Evolutionary conservation across 2,888 invertebrate genomes (phyloP), one percentile per base, ranked within the genome.

Genomic region (Pachymerium ferrugineum): DNA sequence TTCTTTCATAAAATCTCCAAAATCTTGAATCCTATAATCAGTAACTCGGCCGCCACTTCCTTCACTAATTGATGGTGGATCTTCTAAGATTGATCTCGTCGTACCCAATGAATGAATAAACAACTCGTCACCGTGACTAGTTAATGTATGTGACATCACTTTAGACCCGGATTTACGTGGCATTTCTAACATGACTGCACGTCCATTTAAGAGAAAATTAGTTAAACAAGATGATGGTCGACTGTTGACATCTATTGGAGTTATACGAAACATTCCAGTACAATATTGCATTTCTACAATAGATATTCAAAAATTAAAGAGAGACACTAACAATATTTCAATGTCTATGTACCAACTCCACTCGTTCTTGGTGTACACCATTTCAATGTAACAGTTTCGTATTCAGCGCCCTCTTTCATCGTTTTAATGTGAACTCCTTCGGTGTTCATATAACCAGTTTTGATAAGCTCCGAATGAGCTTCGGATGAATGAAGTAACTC

Each of bases 181-280:
- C 79, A 84, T 83, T 77, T 84, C 84, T 75, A 84, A 76, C 84
- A 84, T 84, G 3, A 85, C 84, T 5, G 83, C 81, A 31, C 84
- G 78, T 75, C 97, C 97, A 80, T 93, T 94, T 0, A 97, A 86
- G n/a, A 99, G 85, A 83, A 99, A 99, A 84, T 97, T 97, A 69
- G 97, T 98, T 72, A 99, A 86, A 82, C 98, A 99, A 0, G 97
- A 93, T 0, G 97, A 97, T 0, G 98, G 98, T 0, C 98, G 87
- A 22, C 96, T 96, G 78, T 96, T 97, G 0, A 97, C 96, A 83
- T 97, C 96, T 0, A 96, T 94, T 0, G 97, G 97, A 0, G 97
- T 97, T 28, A 97, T 94, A 75, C 95, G 86, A 83, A 91, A 91
- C 83, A 94, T 90, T 0, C 90, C 90, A 0, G 93, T 90, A 79